A percentile compares a stretch with the other conserved stretches of the same genome.
Conservation (phyloP, 2,888 invertebrate species). For the Eumerus sabulonum region DNA sequence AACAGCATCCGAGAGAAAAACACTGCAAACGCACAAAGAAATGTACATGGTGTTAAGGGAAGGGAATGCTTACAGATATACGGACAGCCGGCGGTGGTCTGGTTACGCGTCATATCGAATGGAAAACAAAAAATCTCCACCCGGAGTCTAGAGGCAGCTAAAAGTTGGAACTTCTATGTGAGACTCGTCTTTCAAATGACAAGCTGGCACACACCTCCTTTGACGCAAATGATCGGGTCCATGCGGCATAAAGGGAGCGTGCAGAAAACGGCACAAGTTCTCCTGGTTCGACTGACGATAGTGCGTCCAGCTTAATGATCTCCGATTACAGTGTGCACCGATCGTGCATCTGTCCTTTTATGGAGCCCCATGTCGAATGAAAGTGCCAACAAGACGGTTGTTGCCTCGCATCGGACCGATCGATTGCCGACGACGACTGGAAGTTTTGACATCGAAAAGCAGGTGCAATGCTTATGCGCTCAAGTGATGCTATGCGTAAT, state of each 20-base stretch:
- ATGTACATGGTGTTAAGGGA: constrained; percentile 15
- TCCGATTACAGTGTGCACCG: constrained; percentile 41
- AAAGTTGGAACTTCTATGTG: constrained; percentile 19
- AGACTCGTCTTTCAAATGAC: constrained; percentile 29
- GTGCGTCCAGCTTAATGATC: constrained; percentile 59
- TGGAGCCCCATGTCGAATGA: constrained; percentile 55
- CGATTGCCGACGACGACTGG: constrained; percentile 21
- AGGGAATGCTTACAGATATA: too few species aligned
- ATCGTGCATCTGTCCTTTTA: constrained; percentile 58
- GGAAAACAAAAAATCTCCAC: constrained; percentile 13
- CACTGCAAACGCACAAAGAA: constrained; percentile 10
- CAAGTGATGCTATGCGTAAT: constrained; percentile 2
- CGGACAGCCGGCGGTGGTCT: constrained; percentile 57
- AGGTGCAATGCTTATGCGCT: constrained; percentile 42
- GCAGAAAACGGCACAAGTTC: neutral
- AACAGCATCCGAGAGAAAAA: constrained; percentile 10
- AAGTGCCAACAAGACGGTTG: constrained; percentile 43
- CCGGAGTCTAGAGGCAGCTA: constrained; percentile 6
- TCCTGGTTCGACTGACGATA: constrained; percentile 26
- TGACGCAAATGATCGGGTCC: constrained; percentile 16
- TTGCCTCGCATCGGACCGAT: constrained; percentile 4
- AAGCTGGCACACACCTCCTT: constrained; percentile 46
- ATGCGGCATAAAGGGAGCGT: neutral
- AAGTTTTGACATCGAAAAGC: constrained; percentile 46
- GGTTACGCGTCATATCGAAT: constrained; percentile 56